Conservation (phyloP, 2,888 invertebrate species). For the Tetragonisca angustula region DNA sequence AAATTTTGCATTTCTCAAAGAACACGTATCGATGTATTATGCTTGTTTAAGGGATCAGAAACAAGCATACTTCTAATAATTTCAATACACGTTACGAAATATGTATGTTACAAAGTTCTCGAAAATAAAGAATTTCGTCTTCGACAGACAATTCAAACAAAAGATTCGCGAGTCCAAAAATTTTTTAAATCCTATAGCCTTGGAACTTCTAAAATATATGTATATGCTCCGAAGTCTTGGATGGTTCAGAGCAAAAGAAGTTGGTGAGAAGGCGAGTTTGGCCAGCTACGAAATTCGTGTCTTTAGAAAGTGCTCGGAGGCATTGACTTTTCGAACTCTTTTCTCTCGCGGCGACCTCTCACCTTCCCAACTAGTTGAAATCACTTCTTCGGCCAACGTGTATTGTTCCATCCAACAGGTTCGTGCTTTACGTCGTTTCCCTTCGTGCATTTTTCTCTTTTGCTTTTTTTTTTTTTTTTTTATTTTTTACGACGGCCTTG, state of each 20-base stretch:
- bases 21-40: too few relatives aligned
- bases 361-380: conserved; percentile 49
- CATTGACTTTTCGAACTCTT: conserved; percentile 62
- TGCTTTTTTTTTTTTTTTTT: not conserved
- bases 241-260: not conserved
- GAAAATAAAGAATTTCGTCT: too few relatives aligned
- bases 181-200: not conserved
- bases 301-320: conserved; percentile 58
- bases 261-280: not conserved
- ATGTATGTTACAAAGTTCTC: too few relatives aligned
- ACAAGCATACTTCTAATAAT: too few relatives aligned
- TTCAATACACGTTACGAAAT: too few relatives aligned
- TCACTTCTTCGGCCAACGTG: conserved; percentile 37
- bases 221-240: too few relatives aligned
- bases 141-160: too few relatives aligned
- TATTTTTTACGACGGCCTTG: conserved; percentile 33
- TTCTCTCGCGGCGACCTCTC: conserved; percentile 58
- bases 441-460: conserved; percentile 9
- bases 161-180: not conserved
- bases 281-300: conserved; percentile 22
- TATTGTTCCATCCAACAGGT: conserved; percentile 58
- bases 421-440: conserved; percentile 68
- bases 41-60: too few relatives aligned
- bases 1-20: too few relatives aligned
- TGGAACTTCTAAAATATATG: not conserved